Percentiles rank a stretch among this genome's conserved stretches.
These are phyloP conservation scores for Epizoanthus rinbou DNA, from an alignment of 92 coral and sea anemone species.

Conservation along the genomic window DNA sequence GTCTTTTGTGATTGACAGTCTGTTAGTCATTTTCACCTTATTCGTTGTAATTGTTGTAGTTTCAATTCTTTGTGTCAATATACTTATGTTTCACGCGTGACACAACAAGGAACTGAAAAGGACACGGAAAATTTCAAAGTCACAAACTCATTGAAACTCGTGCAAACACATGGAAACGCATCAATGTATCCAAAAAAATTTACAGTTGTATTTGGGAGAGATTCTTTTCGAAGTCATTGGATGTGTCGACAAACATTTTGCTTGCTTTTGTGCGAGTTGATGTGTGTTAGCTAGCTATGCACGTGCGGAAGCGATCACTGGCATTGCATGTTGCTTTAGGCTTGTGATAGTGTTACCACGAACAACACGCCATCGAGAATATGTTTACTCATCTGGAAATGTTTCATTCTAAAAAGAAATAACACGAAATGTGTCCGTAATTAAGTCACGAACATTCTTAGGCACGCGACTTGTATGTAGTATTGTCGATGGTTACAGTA, in stretches of 20 bases:
- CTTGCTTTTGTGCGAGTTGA: neutral
- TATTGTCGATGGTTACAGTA: no score
- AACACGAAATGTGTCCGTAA: constrained; percentile 11
- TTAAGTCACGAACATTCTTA: constrained; percentile 5
- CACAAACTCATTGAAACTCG: constrained; percentile 12
- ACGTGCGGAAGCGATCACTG: neutral
- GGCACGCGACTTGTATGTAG: neutral
- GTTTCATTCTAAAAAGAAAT: neutral
- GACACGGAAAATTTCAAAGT: constrained; percentile 24
- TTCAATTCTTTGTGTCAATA: constrained; percentile 40
- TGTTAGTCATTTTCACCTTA: constrained; percentile 6
- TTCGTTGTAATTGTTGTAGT: constrained; percentile 20
- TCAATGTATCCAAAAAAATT: neutral
- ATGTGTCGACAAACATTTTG: neutral
- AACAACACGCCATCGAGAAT: neutral
- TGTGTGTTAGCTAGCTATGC: neutral
- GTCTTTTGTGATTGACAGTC: neutral
- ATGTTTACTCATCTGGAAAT: neutral
- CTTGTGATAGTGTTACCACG: no score
- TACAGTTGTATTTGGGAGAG: neutral
- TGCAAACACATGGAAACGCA: neutral
- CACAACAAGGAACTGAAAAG: constrained; percentile 6
- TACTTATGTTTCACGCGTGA: constrained; percentile 35
- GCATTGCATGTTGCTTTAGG: no score
- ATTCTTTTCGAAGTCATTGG: neutral